Conservation (phyloP, 1,140 invertebrate genomes). For the Aphelinus certus region DNA sequence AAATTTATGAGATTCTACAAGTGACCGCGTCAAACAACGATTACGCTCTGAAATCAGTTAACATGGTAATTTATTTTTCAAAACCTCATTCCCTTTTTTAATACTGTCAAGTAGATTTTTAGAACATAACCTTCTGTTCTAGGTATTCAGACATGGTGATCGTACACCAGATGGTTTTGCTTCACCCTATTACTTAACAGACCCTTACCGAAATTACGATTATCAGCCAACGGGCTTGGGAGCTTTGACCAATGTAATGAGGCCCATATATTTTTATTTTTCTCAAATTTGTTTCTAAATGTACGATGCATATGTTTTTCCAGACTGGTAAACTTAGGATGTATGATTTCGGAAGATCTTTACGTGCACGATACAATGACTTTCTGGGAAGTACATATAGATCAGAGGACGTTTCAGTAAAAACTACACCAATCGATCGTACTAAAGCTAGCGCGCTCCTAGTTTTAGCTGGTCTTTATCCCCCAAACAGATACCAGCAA, state of each 20-base stretch:
- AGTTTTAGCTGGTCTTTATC: conserved; percentile 56
- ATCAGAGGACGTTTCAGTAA: conserved; percentile 60
- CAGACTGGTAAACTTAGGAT: conserved; percentile 62
- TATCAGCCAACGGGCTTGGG: not conserved
- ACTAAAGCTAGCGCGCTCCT: conserved; percentile 66
- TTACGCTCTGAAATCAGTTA: no score
- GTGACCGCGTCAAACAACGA: no score
- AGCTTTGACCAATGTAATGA: conserved; percentile 17
- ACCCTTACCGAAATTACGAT: not conserved
- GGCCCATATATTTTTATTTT: no score
- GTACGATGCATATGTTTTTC: not conserved
- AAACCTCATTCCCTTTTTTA: no score
- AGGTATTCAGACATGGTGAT: conserved; percentile 14
- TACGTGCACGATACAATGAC: conserved; percentile 58
- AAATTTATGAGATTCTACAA: no score
- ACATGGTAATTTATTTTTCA: no score
- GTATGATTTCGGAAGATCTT: conserved; percentile 59
- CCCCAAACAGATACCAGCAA: conserved; percentile 47
- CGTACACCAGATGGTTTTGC: not conserved
- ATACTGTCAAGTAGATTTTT: no score
- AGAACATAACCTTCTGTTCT: not conserved
- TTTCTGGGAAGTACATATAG: conserved; percentile 62
- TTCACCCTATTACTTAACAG: not conserved
- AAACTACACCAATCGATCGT: conserved; percentile 69
- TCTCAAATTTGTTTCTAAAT: not conserved